phyloP scores from a whole-genome alignment of 2,888 invertebrate genomes.

The Chrysolina haemoptera region DNA sequence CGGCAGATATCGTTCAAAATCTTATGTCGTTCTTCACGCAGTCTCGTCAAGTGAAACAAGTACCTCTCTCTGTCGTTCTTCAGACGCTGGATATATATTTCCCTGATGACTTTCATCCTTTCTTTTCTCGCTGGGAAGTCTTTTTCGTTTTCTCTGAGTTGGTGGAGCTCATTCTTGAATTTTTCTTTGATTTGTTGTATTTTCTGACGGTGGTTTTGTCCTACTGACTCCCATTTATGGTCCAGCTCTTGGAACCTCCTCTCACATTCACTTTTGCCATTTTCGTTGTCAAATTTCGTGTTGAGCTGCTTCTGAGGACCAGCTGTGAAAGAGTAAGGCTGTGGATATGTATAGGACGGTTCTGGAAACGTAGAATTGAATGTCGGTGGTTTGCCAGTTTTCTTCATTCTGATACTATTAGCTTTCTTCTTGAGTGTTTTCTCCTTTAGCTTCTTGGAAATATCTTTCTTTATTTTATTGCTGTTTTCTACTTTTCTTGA shows the following conservation, averaged over 20 bases:
- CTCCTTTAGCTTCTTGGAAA: neutral
- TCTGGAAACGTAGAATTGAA: neutral
- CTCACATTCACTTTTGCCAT: slow-evolving; percentile 59
- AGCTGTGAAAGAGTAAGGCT: neutral
- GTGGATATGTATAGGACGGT: neutral
- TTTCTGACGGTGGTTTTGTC: slow-evolving; percentile 54
- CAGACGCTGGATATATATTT: slow-evolving; percentile 56
- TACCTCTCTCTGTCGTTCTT: slow-evolving; percentile 57
- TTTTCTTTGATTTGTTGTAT: slow-evolving; percentile 58
- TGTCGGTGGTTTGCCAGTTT: slow-evolving; percentile 8
- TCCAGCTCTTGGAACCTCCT: slow-evolving; percentile 58
- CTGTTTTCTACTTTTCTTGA: slow-evolving; percentile 10
- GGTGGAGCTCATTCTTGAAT: slow-evolving; percentile 54
- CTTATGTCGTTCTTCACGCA: slow-evolving; percentile 56
- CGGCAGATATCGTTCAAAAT: slow-evolving; percentile 53
- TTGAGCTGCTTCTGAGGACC: neutral
- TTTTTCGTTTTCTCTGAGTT: slow-evolving; percentile 54
- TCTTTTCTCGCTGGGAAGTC: slow-evolving; percentile 51
- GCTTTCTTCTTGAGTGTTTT: slow-evolving; percentile 29
- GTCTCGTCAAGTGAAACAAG: slow-evolving; percentile 52
- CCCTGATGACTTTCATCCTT: slow-evolving; percentile 54
- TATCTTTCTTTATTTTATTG: slow-evolving; percentile 23
- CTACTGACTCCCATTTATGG: slow-evolving; percentile 52
- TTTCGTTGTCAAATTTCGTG: slow-evolving; percentile 43
- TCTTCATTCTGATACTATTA: slow-evolving; percentile 27